These are phyloP conservation scores for Cryptomyrus ogoouensis DNA, from an alignment of 2,113 vertebrate genomes.

Conservation along the genomic window DNA sequence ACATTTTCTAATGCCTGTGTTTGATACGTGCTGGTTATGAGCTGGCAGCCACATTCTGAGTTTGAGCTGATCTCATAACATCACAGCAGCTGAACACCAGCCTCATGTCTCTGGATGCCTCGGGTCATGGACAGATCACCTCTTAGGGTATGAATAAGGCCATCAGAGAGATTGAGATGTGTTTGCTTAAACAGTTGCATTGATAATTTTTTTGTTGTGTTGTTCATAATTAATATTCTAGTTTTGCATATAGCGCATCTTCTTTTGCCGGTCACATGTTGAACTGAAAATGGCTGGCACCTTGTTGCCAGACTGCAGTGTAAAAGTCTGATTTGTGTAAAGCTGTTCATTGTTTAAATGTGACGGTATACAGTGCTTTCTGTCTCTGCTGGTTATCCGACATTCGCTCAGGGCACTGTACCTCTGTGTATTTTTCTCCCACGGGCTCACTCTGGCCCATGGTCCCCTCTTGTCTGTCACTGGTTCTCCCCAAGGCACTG, in stretches of 20 bases:
- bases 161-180: not conserved
- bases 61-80: not conserved
- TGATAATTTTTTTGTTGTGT: not conserved
- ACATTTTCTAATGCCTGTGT: not conserved
- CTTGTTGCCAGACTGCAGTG: not conserved
- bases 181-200: not conserved
- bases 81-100: not conserved
- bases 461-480: not conserved
- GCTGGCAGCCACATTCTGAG: not conserved
- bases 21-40: not conserved
- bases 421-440: not conserved
- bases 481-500: not conserved
- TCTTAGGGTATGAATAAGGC: not conserved
- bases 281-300: not conserved
- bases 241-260: not conserved
- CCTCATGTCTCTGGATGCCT: not conserved
- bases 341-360: not conserved
- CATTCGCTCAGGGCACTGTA: not conserved
- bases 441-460: not conserved
- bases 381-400: not conserved
- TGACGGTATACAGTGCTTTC: not conserved
- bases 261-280: not conserved
- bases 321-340: not conserved
- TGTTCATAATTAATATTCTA: not conserved
- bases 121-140: not conserved